Evolutionary conservation across 2,113 vertebrate genomes (phyloP), one percentile per base, ranked within the genome.

Genomic region (Oplegnathus fasciatus): DNA sequence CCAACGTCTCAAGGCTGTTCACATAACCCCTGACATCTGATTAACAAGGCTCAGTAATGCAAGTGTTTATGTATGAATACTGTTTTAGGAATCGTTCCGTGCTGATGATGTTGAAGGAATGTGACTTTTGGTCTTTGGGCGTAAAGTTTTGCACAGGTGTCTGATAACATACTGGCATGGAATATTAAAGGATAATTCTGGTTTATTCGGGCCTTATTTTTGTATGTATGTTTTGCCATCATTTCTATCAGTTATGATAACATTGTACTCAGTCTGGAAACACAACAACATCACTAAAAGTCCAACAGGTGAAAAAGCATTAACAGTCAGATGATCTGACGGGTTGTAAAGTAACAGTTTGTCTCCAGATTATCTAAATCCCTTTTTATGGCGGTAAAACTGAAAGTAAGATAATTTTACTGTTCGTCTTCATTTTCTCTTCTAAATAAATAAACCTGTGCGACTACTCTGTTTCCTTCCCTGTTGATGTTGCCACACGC

Each of bases 41-140:
- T 46, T 6, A 74, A 46, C 54, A 60, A 22, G 40, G 46, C 40
- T 75, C 72, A 48, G 40, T 75, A 46, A 61, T 60, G 71, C 14
- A 10, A 42, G 40, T n/a, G 34, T 58, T 46, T 26, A 26, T 67
- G 1, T 18, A 20, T 15, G 17, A 50, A 50, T 18, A 18, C 2
- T 54, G 11, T 70, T 24, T 57, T 26, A 40, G 55, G n/a, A n/a
- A 52, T 24, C 50, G 22, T 14, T 6, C 20, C 6, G 55, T 58
- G 55, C 13, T 58, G 46, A 46, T 46, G 44, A 4, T 46, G 44
- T 42, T 42, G 10, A 46, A 46, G 44, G 44, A 46, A 46, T 46
- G 44, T 46, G 44, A 44, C 11, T 13, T 44, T 44, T 44, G 42
- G 44, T 17, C 44, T 46, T 46, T 46, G 13, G 44, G 46, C 46